Percentiles rank a stretch among this genome's conserved stretches.
Evolutionary conservation across 2,888 invertebrate genomes (phyloP).

Genomic region (Gibbula magus): DNA sequence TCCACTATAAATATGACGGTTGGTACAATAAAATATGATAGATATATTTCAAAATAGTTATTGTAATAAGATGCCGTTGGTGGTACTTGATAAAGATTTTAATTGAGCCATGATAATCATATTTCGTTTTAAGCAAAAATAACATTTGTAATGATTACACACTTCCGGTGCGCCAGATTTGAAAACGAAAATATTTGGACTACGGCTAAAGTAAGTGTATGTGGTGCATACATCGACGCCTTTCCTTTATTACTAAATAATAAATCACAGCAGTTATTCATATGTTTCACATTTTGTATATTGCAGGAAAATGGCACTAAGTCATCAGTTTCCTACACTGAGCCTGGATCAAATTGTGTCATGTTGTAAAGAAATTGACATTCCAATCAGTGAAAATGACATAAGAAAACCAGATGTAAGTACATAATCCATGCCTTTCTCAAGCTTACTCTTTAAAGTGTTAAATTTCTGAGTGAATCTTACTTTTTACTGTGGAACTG

Average conservation of each 20-base stretch:
- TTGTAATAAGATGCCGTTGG: too few species aligned
- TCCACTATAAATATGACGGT: neutral
- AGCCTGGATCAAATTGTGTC: conserved; percentile 31
- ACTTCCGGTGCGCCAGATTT: conserved; percentile 22
- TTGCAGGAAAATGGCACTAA: neutral
- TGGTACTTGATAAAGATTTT: too few species aligned
- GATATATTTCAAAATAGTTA: too few species aligned
- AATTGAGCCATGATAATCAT: neutral
- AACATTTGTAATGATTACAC: neutral
- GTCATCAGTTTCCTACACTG: conserved; percentile 35
- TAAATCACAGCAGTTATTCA: too few species aligned
- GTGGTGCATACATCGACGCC: too few species aligned
- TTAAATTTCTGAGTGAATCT: neutral
- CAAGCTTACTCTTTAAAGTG: neutral
- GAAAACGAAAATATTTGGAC: neutral
- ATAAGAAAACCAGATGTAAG: conserved; percentile 58
- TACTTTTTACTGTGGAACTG: too few species aligned
- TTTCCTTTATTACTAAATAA: too few species aligned
- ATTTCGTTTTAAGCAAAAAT: neutral
- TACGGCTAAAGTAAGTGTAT: too few species aligned
- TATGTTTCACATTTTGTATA: too few species aligned
- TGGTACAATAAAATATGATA: neutral
- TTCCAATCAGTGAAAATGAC: conserved; percentile 42
- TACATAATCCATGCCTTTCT: neutral
- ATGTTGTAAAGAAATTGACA: conserved; percentile 26